These are phyloP conservation scores for Scatophagus argus DNA, from an alignment of 2,113 vertebrate species.

Conservation along the genomic window DNA sequence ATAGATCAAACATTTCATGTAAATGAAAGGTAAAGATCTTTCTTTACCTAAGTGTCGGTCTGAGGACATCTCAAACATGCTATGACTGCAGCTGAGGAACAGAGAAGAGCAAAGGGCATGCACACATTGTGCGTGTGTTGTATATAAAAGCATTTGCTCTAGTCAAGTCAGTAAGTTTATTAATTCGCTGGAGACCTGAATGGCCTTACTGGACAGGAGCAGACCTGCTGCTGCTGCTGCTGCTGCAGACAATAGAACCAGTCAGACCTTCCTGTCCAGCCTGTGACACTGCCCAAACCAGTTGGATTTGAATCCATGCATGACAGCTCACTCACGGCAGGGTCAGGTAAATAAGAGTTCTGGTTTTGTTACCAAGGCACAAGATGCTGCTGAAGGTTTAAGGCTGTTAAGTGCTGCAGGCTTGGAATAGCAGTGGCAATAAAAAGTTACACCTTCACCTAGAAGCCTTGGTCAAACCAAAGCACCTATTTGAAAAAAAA, in stretches of 20 bases:
- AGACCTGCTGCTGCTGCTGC: constrained; percentile 31
- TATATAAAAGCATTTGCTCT: constrained; percentile 15
- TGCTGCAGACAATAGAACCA: constrained; percentile 43
- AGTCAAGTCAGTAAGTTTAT: constrained; percentile 22
- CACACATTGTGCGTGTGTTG: not conserved
- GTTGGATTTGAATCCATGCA: not conserved
- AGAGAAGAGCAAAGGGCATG: not conserved
- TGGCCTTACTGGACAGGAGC: constrained; percentile 12
- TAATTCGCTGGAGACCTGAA: constrained; percentile 12
- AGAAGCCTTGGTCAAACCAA: not conserved
- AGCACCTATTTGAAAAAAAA: too few relatives aligned
- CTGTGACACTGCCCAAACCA: constrained; percentile 26
- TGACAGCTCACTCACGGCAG: not conserved
- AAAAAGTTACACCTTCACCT: not conserved
- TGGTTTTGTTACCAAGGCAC: not conserved
- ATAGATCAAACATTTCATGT: not conserved
- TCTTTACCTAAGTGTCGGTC: not conserved
- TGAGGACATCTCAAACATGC: not conserved
- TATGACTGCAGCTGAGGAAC: not conserved
- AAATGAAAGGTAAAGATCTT: not conserved
- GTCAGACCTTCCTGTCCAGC: constrained; percentile 45
- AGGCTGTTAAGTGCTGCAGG: not conserved
- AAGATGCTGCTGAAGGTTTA: not conserved
- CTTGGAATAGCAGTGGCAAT: not conserved
- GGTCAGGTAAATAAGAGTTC: constrained; percentile 1